Evolutionary conservation across 2,797 vertebrate genomes (phyloP).

Genomic region (Somateria mollissima): DNA sequence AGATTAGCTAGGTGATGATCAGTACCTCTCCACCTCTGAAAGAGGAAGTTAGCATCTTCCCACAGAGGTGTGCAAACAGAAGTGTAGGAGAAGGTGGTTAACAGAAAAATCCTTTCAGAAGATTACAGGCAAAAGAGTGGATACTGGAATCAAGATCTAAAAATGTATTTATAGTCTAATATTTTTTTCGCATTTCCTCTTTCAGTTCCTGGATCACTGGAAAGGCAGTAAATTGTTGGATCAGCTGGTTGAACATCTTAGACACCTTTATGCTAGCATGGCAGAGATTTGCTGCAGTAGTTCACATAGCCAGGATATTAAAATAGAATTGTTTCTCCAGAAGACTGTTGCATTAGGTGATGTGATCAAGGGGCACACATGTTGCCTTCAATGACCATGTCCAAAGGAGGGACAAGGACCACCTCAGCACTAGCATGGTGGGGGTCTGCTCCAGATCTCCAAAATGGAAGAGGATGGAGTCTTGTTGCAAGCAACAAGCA

Average conservation of each 20-base stretch:
- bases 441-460: not conserved
- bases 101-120: not conserved
- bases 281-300: not conserved
- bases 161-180: not conserved
- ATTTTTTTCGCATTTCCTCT: not conserved
- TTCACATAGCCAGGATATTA: not conserved
- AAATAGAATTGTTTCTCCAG: not conserved
- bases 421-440: not conserved
- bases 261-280: not conserved
- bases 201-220: not conserved
- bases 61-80: not conserved
- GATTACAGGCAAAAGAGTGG: not conserved
- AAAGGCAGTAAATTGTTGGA: not conserved
- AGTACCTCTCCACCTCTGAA: not conserved
- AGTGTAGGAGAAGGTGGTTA: not conserved
- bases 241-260: not conserved
- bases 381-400: fast-evolving
- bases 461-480: not conserved
- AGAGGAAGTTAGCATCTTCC: not conserved
- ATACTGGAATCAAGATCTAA: not conserved
- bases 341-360: not conserved
- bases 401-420: not conserved
- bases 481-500: not conserved
- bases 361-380: not conserved
- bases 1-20: not conserved